Base-by-base conservation (phyloP, 2,113 vertebrate genomes). In the Alaudala cheleensis region DNA sequence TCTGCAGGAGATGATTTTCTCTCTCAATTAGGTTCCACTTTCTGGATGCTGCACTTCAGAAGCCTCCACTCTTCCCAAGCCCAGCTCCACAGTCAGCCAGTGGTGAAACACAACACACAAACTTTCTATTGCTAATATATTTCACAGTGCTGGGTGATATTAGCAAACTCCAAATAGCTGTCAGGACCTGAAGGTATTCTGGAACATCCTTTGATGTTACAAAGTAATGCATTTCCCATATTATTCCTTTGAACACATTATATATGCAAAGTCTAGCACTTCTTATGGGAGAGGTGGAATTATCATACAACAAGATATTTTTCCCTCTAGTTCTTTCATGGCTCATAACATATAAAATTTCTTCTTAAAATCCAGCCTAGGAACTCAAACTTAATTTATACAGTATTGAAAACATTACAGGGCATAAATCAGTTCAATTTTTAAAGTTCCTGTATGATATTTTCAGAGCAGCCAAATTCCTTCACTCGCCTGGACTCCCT, bases 401-500 rank as follows among this genome's bases (percentile, higher is more conserved):
- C 97, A 96, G 97, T 97, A 98, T 97, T 97, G 96, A 97, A 98
- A 98, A 98, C 97, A 98, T 98, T 98, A 98, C 94, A 93, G 96
- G 97, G 95, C 98, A 97, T 98, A 97, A 97, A 98, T 98, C 97
- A 98, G 96, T 97, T 97, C 96, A 96, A 94, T 97, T 98, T 98
- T 97, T 95, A 97, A 96, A 96, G 96, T 97, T 97, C 81, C 94
- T 97, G 77, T 97, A 96, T 93, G 95, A 97, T 97, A 97, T 97
- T 98, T 98, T 97, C 96, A 97, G 95, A 97, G 94, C 94, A 97
- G 97, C 94, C 96, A 95, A 97, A 97, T 98, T 96, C 94, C 89
- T 97, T 90, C 90, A 86, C 96, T 97, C 20, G 80, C 97, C 97
- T 98, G 98, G 98, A 97, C 64, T 73, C 94, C 94, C 97, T 98